Percentiles rank a stretch among this genome's conserved stretches.
These are phyloP conservation scores for Eupithecia inturbata DNA, from an alignment of 2,888 invertebrate species.

Conservation along the genomic window DNA sequence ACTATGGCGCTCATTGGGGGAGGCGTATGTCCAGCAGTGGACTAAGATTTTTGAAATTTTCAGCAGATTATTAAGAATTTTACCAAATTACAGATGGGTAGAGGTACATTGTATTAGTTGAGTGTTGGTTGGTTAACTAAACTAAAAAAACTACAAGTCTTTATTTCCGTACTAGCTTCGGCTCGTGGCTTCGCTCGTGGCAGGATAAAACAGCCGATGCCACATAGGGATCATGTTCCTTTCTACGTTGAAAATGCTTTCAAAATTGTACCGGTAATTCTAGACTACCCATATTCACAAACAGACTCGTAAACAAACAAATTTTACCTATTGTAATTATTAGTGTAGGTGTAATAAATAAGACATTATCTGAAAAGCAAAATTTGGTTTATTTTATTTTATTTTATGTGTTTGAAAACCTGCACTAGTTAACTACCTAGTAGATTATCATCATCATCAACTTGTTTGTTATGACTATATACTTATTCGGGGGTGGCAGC, in stretches of 20 bases:
- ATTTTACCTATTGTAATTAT: neutral
- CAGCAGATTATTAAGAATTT: neutral
- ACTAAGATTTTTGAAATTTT: constrained; percentile 19
- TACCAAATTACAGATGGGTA: neutral
- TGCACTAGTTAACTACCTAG: neutral
- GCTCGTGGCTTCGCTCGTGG: neutral
- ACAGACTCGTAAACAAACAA: neutral
- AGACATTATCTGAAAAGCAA: neutral
- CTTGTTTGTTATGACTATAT: too few relatives aligned
- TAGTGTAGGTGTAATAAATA: too few relatives aligned
- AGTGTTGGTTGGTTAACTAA: neutral
- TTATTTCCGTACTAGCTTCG: neutral
- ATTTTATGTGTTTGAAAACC: neutral
- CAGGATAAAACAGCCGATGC: too few relatives aligned
- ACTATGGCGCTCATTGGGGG: too few relatives aligned
- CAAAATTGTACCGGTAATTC: neutral
- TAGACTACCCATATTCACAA: neutral
- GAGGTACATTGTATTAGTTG: neutral
- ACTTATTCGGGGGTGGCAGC: too few relatives aligned
- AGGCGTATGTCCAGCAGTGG: too few relatives aligned
- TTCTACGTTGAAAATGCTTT: neutral
- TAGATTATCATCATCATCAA: neutral
- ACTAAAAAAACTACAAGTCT: neutral
- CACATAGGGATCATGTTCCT: neutral
- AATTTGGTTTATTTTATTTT: neutral